Base-by-base conservation (phyloP, 1,140 invertebrate species). In the Ips nitidus region DNA sequence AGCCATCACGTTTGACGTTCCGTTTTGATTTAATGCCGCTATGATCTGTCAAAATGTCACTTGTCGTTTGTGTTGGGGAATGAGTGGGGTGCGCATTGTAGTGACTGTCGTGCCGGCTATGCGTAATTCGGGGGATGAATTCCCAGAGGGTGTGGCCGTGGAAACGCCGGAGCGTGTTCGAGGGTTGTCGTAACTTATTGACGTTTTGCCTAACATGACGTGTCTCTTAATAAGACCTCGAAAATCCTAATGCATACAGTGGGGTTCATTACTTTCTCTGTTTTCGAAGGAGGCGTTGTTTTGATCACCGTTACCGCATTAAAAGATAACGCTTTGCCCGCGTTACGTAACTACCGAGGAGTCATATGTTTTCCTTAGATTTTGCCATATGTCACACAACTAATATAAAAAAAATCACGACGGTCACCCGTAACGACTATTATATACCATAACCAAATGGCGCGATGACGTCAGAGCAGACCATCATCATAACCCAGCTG, bases 161-260 rank as follows among this genome's bases (percentile, higher is more conserved):
- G 66, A 61, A 70, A 70, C 60, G 60, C 68, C 37, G 38, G 38
- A 57, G 37, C 57, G 56, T 60, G 59, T 47, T 56, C 45, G 59
- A 62, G 66, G 66, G 58, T 61, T 58, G 60, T 57, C 53, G 42
- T 70, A 62, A 58, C 68, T 70, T 70, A 70, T 70, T 70, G 68
- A 70, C 68, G 61, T 70, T 64, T 64, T 50, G 59, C 55, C 7
- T 64, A 70, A 64, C 60, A 62, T 62, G 68, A 70, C 68, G 60
- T 70, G 61, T 70, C 68, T 64, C 53, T 70, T 70, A 70, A 70
- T 70, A 70, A 70, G 8, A 8, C 45, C 56, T 45, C 38, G 42
- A 7, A 60, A 59, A 70, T 70, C 68, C 61, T 47, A 50, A 70
- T 70, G 68, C 68, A 70, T 70, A 70, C 68, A 70, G 52, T 70